phyloP scores from a whole-genome alignment of 2,888 invertebrate genomes.

The Pristionchus maxplancki region DNA sequence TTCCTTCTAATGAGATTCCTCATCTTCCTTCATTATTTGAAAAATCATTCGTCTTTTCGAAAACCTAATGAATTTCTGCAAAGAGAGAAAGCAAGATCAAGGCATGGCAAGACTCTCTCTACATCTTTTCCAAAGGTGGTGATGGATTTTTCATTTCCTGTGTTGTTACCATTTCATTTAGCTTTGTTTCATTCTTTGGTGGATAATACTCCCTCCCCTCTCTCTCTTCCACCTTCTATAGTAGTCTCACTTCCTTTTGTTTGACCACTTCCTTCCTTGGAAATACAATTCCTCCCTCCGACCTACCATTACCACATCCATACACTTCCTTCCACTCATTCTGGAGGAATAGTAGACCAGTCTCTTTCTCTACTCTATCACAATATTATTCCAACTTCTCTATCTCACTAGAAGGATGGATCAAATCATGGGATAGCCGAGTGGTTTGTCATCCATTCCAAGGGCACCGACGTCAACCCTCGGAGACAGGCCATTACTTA shows the following conservation, averaged over 20 bases:
- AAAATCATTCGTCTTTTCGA: background rate
- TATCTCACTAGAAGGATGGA: no score
- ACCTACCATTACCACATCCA: slow-evolving; percentile 7
- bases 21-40: background rate
- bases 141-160: background rate
- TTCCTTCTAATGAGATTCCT: background rate
- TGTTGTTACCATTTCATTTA: background rate
- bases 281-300: slow-evolving; percentile 8
- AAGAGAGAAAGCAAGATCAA: background rate
- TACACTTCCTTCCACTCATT: background rate
- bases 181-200: background rate
- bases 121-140: background rate
- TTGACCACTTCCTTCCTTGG: background rate
- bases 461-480: no score
- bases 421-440: no score
- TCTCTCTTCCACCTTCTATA: background rate
- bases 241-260: slow-evolving; percentile 37
- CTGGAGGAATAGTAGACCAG: background rate
- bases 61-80: background rate
- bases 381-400: background rate
- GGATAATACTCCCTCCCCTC: background rate
- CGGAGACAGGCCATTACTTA: no score
- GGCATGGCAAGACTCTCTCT: background rate
- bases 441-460: no score
- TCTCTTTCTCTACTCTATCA: background rate